phyloP scores from a whole-genome alignment of 2,888 invertebrate species.

The Siphlonurus alternatus region DNA sequence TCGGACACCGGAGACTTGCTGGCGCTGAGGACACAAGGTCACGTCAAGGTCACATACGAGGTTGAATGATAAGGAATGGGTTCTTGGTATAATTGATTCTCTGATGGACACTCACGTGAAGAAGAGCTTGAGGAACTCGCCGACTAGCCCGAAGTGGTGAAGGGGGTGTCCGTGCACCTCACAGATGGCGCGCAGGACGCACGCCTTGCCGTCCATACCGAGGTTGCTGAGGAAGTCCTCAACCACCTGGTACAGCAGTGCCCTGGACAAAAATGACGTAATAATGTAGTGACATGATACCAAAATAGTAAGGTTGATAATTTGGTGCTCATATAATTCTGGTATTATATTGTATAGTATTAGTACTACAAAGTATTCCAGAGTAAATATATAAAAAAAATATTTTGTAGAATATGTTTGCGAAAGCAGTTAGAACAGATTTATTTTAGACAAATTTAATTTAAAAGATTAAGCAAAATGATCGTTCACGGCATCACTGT shows the following conservation, averaged over 20 bases:
- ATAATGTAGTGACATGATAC: slow-evolving; percentile 3
- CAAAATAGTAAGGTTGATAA: too few species aligned
- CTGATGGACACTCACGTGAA: slow-evolving; percentile 72
- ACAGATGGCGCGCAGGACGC: slow-evolving; percentile 65
- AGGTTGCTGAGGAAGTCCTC: slow-evolving; percentile 67
- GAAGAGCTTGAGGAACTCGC: slow-evolving; percentile 66
- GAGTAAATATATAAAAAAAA: too few species aligned
- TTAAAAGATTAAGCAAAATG: background rate
- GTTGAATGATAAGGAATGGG: too few species aligned
- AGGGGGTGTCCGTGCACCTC: slow-evolving; percentile 69
- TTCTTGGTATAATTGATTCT: too few species aligned
- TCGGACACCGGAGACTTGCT: slow-evolving; percentile 65
- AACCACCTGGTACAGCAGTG: slow-evolving; percentile 55
- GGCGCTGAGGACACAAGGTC: slow-evolving; percentile 40
- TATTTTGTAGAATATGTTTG: too few species aligned
- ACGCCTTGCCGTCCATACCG: slow-evolving; percentile 67
- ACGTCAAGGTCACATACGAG: too few species aligned
- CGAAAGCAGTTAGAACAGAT: too few species aligned
- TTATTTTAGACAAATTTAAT: too few species aligned
- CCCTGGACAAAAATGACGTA: slow-evolving; percentile 38
- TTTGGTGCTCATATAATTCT: too few species aligned
- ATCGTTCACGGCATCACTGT: background rate
- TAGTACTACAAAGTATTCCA: slow-evolving; percentile 9
- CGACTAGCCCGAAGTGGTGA: slow-evolving; percentile 59
- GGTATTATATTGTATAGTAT: too few species aligned